A percentile compares a stretch with the other conserved stretches of the same genome.
Evolutionary conservation across 2,888 invertebrate species (phyloP).

Genomic region (Labia minor): DNA sequence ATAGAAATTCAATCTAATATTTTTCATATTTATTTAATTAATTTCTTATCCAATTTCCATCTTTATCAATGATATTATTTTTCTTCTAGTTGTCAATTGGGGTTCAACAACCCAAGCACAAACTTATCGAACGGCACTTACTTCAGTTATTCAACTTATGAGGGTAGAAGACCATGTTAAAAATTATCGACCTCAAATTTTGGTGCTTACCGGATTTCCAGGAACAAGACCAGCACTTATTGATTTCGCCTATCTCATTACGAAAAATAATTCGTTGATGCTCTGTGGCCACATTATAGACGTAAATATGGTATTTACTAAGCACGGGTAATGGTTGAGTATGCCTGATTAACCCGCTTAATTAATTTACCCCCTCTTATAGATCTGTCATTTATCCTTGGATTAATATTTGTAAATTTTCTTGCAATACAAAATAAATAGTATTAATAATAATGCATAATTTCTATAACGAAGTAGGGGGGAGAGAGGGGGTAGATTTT

Average conservation of each 20-base stretch:
- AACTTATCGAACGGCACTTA: conserved; percentile 83
- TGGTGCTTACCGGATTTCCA: conserved; percentile 84
- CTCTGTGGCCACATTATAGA: conserved; percentile 85
- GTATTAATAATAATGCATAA: too few species aligned
- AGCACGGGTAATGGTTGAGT: neutral
- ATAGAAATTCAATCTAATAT: too few species aligned
- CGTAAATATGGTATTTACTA: conserved; percentile 39
- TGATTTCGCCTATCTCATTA: conserved; percentile 83
- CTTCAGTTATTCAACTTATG: conserved; percentile 78
- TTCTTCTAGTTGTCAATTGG: conserved; percentile 82
- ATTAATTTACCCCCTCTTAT: neutral
- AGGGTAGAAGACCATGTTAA: conserved; percentile 93
- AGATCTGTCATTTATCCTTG: neutral
- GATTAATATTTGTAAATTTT: too few species aligned
- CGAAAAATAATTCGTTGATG: conserved; percentile 83
- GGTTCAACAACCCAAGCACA: conserved; percentile 96
- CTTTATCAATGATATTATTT: too few species aligned
- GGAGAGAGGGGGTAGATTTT: too few species aligned
- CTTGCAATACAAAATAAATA: too few species aligned
- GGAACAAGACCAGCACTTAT: conserved; percentile 77
- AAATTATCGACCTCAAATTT: conserved; percentile 75
- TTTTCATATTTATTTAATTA: too few species aligned
- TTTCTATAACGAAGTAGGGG: too few species aligned
- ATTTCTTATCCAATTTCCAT: too few species aligned
- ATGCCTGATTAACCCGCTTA: neutral